A percentile compares a stretch with the other conserved stretches of the same genome.
Evolutionary conservation across 2,888 invertebrate genomes (phyloP).

Genomic region (Flexamia atlantica): DNA sequence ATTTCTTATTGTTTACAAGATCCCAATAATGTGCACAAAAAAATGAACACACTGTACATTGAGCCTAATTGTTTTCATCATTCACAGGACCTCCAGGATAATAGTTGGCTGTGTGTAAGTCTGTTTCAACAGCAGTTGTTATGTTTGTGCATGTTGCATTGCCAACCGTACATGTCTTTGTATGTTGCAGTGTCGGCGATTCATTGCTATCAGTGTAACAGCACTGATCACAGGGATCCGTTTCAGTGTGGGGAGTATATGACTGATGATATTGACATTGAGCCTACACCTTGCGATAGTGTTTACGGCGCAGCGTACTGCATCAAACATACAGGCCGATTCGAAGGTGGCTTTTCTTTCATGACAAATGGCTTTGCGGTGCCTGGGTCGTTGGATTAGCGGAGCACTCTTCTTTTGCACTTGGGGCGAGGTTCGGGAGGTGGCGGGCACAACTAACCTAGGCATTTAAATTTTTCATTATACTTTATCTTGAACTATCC

Average conservation of each 20-base stretch:
- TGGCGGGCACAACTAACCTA: not conserved
- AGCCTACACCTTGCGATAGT: constrained; percentile 84
- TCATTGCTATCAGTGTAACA: constrained; percentile 93
- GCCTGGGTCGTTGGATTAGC: not conserved
- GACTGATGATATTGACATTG: constrained; percentile 81
- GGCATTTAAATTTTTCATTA: too few relatives aligned
- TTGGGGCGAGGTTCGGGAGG: not conserved
- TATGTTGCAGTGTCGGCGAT: constrained; percentile 80
- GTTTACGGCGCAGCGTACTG: constrained; percentile 94
- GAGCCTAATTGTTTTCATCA: not conserved
- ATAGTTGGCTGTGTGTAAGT: not conserved
- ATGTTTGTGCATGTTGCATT: not conserved
- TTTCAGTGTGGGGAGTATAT: constrained; percentile 92
- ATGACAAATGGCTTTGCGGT: constrained; percentile 71
- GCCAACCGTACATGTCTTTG: constrained; percentile 52
- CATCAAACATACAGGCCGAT: constrained; percentile 95
- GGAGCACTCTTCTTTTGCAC: constrained; percentile 23
- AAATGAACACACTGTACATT: too few relatives aligned
- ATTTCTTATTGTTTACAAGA: too few relatives aligned
- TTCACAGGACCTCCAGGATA: not conserved
- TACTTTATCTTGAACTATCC: too few relatives aligned
- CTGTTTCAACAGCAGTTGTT: not conserved
- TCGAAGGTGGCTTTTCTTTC: constrained; percentile 82
- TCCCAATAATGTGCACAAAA: too few relatives aligned
- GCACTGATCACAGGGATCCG: constrained; percentile 85